Conservation (phyloP, 1,140 invertebrate species). For the Schlechtendalia chinensis region DNA sequence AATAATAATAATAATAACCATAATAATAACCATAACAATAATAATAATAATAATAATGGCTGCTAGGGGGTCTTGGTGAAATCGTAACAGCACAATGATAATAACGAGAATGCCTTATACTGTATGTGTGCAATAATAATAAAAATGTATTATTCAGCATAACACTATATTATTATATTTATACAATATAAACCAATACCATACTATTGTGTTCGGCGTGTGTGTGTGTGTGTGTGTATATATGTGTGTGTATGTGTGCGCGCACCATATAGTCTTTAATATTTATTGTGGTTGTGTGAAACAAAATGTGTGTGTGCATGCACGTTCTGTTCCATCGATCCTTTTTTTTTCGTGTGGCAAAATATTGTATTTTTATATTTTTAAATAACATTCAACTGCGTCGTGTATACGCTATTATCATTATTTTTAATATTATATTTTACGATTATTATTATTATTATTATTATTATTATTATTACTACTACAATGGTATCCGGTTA, state of each 20-base stretch:
- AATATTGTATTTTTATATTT: slow-evolving; percentile 44
- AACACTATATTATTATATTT: slow-evolving; percentile 50
- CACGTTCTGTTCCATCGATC: slow-evolving; percentile 46
- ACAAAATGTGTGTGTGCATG: slow-evolving; percentile 46
- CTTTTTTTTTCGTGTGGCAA: slow-evolving; percentile 32
- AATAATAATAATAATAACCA: slow-evolving; percentile 27
- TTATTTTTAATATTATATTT: slow-evolving; percentile 50
- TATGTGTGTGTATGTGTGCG: not conserved
- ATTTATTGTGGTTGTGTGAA: slow-evolving; percentile 44
- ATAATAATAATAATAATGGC: slow-evolving; percentile 46
- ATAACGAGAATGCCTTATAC: slow-evolving; percentile 47
- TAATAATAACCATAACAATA: slow-evolving; percentile 31
- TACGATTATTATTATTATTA: slow-evolving; percentile 47
- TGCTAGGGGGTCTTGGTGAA: slow-evolving; percentile 48
- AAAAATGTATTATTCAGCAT: slow-evolving; percentile 49
- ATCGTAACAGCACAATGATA: slow-evolving; percentile 47
- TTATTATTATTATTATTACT: slow-evolving; percentile 45
- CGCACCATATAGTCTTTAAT: slow-evolving; percentile 33
- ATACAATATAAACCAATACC: slow-evolving; percentile 49
- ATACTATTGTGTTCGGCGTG: slow-evolving; percentile 40
- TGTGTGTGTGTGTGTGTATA: not conserved
- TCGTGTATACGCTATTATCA: slow-evolving; percentile 38
- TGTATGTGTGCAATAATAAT: slow-evolving; percentile 49
- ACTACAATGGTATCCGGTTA: slow-evolving; percentile 15
- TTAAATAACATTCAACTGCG: slow-evolving; percentile 38